Base-by-base conservation (phyloP, 2,888 invertebrate genomes). In the Quadroppia sp. region DNA sequence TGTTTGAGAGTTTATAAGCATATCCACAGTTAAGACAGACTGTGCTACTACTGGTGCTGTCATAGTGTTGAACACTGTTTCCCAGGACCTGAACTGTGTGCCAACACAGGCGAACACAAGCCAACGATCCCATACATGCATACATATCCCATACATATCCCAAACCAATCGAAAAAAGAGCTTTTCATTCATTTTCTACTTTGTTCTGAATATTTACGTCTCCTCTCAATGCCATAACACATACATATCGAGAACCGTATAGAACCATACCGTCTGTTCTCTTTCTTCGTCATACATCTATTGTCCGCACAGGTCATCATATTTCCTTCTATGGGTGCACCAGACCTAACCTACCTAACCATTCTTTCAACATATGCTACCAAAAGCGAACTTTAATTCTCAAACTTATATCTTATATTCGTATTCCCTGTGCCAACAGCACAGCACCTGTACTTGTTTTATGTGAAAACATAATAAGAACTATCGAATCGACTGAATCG, bases 271-370 rank as follows among this genome's bases (percentile, higher is more conserved):
- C 69, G 69, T 69, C 69, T 69, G 69, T 69, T 69, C 69, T 40
- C 69, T 69, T 69, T 69, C 45, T 40, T 69, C 20, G 42, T 45
- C 45, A 69, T 69, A 69, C 25, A 45, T 69, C 69, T 69, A 69
- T 69, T 69, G 69, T 69, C 69, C 69, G 45, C 36, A 69, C 42
- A 69, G 69, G 69, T 69, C 69, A 69, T 69, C 69, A 69, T 45
- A 69, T 69, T 69, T 69, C 69, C 69, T 69, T 13, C 23, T 64
- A 64, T 69, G 69, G 69, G 69, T 69, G 69, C 69, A 69, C 61
- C 53, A 17, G 6, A 11, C 23, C 53, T 23, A 20, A 6, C 45
- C 6, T 9, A n/a, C 23, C 53, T 32, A 17, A 61, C 32, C 17
- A 32, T 64, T 32, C 15, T 36, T 28, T 15, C 45, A 25, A 69